phyloP scores from a whole-genome alignment of 2,113 vertebrate genomes.

The Zosterops borbonicus region DNA sequence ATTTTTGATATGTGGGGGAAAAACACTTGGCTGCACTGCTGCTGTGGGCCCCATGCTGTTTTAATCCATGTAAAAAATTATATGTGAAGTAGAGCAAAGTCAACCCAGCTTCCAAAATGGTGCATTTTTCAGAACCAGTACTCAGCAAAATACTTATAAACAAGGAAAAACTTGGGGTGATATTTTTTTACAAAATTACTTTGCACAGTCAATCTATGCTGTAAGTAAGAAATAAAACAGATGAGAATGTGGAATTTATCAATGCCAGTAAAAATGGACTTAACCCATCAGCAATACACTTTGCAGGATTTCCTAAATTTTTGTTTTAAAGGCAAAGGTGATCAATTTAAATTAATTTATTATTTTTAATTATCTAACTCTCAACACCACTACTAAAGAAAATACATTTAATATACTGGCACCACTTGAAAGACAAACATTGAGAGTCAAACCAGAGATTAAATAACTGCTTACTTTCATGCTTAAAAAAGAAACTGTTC shows the following conservation, averaged over 20 bases:
- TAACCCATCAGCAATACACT: neutral
- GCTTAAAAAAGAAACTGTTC: neutral
- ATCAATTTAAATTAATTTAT: neutral
- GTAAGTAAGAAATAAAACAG: neutral
- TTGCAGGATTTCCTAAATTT: neutral
- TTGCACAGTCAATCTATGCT: neutral
- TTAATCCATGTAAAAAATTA: conserved; percentile 37
- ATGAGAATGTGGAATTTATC: neutral
- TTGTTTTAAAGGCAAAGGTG: neutral
- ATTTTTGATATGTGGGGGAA: conserved; percentile 23
- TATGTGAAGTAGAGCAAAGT: conserved; percentile 1
- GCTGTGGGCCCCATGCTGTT: neutral
- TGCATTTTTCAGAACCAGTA: neutral
- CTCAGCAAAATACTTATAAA: neutral
- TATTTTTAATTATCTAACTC: neutral
- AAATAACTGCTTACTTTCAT: neutral
- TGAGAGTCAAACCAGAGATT: neutral
- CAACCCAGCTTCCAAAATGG: neutral
- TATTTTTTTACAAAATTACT: neutral
- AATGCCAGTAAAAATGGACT: neutral
- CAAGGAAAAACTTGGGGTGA: neutral
- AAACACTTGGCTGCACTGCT: neutral
- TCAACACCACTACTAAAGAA: neutral
- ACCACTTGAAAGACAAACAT: neutral
- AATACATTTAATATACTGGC: neutral